Evolutionary conservation across 2,113 vertebrate genomes (phyloP).

Genomic region (Jaculus jaculus): DNA sequence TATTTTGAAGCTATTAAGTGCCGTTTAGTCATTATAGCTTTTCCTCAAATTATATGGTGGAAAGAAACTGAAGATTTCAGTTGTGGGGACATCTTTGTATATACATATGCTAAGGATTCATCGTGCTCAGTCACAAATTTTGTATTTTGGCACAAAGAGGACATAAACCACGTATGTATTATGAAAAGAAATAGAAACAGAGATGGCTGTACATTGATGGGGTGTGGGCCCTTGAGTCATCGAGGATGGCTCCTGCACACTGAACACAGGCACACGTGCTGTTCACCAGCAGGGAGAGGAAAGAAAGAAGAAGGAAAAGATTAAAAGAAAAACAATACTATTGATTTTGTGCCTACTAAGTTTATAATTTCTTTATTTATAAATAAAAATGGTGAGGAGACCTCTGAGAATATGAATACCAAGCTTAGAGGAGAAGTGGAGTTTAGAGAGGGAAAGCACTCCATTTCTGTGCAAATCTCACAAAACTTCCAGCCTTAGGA

Average conservation of each 20-base stretch:
- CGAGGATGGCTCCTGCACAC: too few species aligned
- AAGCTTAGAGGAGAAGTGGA: neutral
- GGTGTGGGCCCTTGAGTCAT: too few species aligned
- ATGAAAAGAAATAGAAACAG: neutral
- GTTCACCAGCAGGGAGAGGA: too few species aligned
- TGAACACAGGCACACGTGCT: too few species aligned
- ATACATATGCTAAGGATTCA: neutral
- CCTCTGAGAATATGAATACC: neutral
- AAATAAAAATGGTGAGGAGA: too few species aligned
- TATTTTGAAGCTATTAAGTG: neutral
- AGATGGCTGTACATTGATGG: too few species aligned
- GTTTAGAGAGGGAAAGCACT: too few species aligned
- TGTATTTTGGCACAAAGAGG: conserved; percentile 23
- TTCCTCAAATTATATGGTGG: conserved; percentile 23
- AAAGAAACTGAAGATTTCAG: conserved; percentile 31
- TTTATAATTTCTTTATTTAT: too few species aligned
- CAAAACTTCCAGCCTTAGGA: neutral
- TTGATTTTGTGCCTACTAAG: too few species aligned
- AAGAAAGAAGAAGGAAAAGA: too few species aligned
- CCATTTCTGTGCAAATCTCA: neutral
- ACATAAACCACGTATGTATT: neutral
- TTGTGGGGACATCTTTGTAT: neutral
- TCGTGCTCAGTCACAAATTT: neutral
- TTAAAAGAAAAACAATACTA: too few species aligned
- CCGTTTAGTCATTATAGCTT: conserved; percentile 13